These are phyloP conservation scores for Torymus tubicola DNA, from an alignment of 2,888 invertebrate genomes.

Conservation along the genomic window DNA sequence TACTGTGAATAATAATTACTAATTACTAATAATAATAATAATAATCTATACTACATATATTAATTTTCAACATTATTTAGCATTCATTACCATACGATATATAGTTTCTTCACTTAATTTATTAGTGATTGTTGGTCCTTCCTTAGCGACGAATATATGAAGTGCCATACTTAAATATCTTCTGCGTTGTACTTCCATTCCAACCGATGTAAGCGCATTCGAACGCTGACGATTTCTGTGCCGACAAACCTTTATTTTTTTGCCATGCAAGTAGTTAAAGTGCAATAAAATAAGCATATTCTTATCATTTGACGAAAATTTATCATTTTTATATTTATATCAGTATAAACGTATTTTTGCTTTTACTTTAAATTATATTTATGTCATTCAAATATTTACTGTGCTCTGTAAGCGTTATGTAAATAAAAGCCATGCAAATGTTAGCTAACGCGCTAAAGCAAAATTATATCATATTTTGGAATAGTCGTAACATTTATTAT, in stretches of 20 bases:
- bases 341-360: too few species aligned
- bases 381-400: slow-evolving; percentile 9
- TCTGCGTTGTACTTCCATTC: slow-evolving; percentile 20
- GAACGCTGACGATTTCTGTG: slow-evolving; percentile 4
- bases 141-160: slow-evolving; percentile 67
- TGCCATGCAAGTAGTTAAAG: slow-evolving; percentile 44
- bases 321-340: too few species aligned
- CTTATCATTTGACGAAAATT: too few species aligned
- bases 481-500: slow-evolving; percentile 26
- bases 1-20: not conserved
- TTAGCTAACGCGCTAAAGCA: slow-evolving; percentile 51
- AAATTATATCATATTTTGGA: slow-evolving; percentile 15
- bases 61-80: not conserved
- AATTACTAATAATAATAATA: not conserved
- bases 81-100: not conserved
- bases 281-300: too few species aligned
- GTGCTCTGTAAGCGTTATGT: slow-evolving; percentile 24
- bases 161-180: slow-evolving; percentile 70
- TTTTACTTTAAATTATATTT: too few species aligned
- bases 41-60: not conserved
- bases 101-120: not conserved
- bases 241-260: not conserved
- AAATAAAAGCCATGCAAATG: slow-evolving; percentile 59
- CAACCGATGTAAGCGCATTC: slow-evolving; percentile 16
- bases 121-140: not conserved